Conservation (phyloP, 2,797 vertebrate genomes). For the Oreochromis mossambicus region DNA sequence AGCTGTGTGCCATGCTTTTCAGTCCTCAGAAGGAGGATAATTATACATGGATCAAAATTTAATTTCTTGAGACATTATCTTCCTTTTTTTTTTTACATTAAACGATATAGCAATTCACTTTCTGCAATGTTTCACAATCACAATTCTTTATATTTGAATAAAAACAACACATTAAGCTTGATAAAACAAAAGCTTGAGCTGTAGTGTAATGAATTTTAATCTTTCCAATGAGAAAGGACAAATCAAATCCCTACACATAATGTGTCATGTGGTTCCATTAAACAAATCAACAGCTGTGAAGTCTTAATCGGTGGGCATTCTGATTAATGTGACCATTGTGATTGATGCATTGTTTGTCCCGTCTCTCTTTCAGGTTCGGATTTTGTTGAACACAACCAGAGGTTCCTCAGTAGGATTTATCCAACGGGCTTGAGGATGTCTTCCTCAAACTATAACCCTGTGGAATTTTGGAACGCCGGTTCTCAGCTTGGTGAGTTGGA, state of each 20-base stretch:
- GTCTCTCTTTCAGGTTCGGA: slow-evolving; percentile 53
- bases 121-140: neutral
- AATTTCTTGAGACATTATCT: neutral
- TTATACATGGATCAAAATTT: neutral
- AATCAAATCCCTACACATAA: neutral
- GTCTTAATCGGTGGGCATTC: neutral
- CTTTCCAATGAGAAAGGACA: neutral
- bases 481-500: slow-evolving; percentile 85
- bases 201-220: neutral
- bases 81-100: neutral
- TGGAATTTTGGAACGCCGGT: slow-evolving; percentile 89
- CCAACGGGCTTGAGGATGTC: slow-evolving; percentile 76
- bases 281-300: neutral
- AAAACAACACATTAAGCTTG: neutral
- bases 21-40: neutral
- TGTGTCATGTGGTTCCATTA: neutral
- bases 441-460: slow-evolving; percentile 88
- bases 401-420: slow-evolving; percentile 87
- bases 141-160: neutral
- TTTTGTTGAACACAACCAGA: slow-evolving; percentile 80
- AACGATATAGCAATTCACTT: neutral
- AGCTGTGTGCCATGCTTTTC: neutral
- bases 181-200: neutral
- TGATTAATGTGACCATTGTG: neutral
- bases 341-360: neutral